Conservation (phyloP, 2,888 invertebrate genomes). For the Chydorus sphaericus region DNA sequence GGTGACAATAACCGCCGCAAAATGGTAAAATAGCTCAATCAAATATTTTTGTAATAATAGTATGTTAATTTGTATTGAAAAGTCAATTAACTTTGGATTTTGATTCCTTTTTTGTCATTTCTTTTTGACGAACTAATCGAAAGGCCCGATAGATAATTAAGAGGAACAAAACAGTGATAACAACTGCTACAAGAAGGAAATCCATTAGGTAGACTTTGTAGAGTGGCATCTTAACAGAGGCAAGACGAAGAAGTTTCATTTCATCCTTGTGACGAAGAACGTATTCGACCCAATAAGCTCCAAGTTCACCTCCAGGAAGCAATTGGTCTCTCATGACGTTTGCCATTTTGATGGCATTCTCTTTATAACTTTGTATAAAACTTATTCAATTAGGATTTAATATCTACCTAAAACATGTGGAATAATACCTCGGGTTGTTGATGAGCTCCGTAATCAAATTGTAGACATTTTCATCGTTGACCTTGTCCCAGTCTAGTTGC, state of each 20-base stretch:
- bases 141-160: background rate
- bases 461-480: background rate
- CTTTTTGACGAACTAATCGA: too few species aligned
- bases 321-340: background rate
- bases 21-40: too few species aligned
- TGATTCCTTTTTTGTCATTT: too few species aligned
- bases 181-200: background rate
- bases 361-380: too few species aligned
- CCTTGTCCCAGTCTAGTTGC: constrained; percentile 5
- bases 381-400: too few species aligned
- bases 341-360: background rate
- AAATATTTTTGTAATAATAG: too few species aligned
- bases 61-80: too few species aligned
- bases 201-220: background rate
- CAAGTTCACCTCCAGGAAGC: background rate
- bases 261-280: background rate
- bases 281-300: background rate
- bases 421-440: constrained; percentile 1
- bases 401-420: too few species aligned
- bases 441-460: background rate
- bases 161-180: background rate
- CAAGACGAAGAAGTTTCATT: background rate
- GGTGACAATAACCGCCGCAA: too few species aligned
- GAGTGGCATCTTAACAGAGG: background rate
- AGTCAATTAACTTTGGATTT: too few species aligned